phyloP scores from a whole-genome alignment of 2,888 invertebrate species.

The Oconnorella tubifera region DNA sequence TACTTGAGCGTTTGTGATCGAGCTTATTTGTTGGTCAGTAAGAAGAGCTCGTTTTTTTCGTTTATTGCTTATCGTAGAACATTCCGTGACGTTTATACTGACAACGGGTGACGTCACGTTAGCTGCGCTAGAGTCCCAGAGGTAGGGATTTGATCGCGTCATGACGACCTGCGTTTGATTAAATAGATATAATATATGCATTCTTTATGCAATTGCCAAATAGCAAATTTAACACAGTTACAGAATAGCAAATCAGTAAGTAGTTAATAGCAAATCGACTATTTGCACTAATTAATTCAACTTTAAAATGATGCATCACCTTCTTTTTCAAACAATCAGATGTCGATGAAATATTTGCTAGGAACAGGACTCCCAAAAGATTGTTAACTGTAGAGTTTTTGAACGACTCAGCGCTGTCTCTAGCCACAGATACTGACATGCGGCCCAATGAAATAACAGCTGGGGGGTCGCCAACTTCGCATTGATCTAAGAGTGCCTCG shows the following conservation, averaged over 20 bases:
- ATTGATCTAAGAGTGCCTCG: not conserved
- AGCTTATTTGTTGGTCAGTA: too few species aligned
- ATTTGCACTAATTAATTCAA: not conserved
- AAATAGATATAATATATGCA: too few species aligned
- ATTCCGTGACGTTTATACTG: not conserved
- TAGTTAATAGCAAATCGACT: too few species aligned
- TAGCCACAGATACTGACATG: not conserved
- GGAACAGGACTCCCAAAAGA: not conserved
- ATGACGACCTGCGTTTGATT: constrained; percentile 1
- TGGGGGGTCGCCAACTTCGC: not conserved
- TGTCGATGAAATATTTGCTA: not conserved
- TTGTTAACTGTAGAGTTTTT: not conserved
- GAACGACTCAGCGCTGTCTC: not conserved
- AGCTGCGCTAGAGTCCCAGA: constrained; percentile 5
- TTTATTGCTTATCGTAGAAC: too few species aligned
- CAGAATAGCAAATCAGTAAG: too few species aligned
- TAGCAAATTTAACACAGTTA: too few species aligned
- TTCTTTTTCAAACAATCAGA: not conserved
- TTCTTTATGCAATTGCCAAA: too few species aligned
- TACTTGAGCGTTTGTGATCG: too few species aligned
- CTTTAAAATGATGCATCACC: not conserved
- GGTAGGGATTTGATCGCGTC: not conserved
- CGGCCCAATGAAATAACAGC: not conserved
- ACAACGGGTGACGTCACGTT: constrained; percentile 6
- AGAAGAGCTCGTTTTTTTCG: too few species aligned